A percentile compares a stretch with the other conserved stretches of the same genome.
These are phyloP conservation scores for Brassicogethes aeneus DNA, from an alignment of 2,888 invertebrate species.

Conservation along the genomic window DNA sequence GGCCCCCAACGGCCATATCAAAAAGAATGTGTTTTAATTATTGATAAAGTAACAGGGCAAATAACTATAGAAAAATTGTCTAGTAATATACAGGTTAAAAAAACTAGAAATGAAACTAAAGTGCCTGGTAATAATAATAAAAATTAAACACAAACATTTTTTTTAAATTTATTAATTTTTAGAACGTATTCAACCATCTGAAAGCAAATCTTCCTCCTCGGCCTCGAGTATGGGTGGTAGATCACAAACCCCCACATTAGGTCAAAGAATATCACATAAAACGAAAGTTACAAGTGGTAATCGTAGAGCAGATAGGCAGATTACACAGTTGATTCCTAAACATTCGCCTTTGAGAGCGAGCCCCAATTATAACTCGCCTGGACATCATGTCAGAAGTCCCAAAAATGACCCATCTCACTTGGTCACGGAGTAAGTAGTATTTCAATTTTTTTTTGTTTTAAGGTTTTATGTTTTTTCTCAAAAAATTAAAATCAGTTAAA, in stretches of 20 bases:
- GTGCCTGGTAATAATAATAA: no score
- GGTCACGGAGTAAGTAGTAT: neutral
- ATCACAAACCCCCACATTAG: slow-evolving; percentile 35
- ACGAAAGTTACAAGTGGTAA: slow-evolving; percentile 37
- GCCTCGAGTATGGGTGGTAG: slow-evolving; percentile 21
- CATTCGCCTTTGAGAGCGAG: slow-evolving; percentile 53
- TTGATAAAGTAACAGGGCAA: slow-evolving; percentile 86
- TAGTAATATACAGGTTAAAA: slow-evolving; percentile 87
- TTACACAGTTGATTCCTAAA: slow-evolving; percentile 45
- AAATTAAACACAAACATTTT: no score
- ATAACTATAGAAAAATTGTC: slow-evolving; percentile 87
- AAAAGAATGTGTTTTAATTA: slow-evolving; percentile 92
- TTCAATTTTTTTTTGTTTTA: neutral
- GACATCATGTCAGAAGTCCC: slow-evolving; percentile 32
- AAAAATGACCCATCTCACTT: slow-evolving; percentile 29
- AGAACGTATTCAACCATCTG: neutral
- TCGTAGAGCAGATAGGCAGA: slow-evolving; percentile 33
- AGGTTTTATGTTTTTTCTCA: neutral
- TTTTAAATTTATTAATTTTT: neutral
- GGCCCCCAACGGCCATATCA: slow-evolving; percentile 87
- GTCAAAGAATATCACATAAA: slow-evolving; percentile 36
- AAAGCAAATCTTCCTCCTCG: no score
- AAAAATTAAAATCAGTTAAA: no score
- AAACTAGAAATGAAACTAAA: slow-evolving; percentile 72
- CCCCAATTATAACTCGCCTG: slow-evolving; percentile 40